phyloP scores from a whole-genome alignment of 2,797 vertebrate species.

The Iguana delicatissima region DNA sequence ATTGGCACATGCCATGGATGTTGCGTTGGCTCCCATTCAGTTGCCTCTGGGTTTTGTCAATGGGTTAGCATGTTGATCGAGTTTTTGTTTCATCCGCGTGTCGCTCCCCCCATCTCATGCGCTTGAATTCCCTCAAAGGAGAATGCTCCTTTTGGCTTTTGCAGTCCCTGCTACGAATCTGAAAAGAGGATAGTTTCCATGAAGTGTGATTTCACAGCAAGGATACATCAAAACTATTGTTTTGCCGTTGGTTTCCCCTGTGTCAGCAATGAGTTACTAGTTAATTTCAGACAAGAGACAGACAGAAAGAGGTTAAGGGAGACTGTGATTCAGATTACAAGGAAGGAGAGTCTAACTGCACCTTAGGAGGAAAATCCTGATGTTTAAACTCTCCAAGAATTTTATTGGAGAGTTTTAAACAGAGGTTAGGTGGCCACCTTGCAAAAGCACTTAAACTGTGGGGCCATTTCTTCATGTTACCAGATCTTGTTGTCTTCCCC shows the following conservation, averaged over 20 bases:
- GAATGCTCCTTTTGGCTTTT: slow-evolving; percentile 2
- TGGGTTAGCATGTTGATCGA: slow-evolving; percentile 40
- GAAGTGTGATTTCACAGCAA: not conserved
- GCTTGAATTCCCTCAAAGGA: not conserved
- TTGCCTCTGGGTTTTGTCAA: slow-evolving; percentile 51
- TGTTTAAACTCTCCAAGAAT: no score
- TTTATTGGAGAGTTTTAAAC: no score
- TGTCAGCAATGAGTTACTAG: not conserved
- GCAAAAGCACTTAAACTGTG: no score
- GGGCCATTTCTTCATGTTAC: no score
- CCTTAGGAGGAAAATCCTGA: no score
- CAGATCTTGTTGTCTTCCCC: no score
- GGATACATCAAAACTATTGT: not conserved
- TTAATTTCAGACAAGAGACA: no score
- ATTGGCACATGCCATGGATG: slow-evolving; percentile 49
- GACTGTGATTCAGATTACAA: no score
- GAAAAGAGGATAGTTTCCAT: not conserved
- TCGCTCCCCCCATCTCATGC: not conserved
- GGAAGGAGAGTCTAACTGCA: no score
- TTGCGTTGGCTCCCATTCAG: slow-evolving; percentile 46
- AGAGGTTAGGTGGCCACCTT: no score
- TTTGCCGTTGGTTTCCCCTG: not conserved
- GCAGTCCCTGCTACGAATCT: not conserved
- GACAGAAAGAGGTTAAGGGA: no score
- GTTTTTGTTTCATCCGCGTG: slow-evolving; percentile 23